Conservation (phyloP, 2,113 vertebrate species). For the Litocranius walleri region DNA sequence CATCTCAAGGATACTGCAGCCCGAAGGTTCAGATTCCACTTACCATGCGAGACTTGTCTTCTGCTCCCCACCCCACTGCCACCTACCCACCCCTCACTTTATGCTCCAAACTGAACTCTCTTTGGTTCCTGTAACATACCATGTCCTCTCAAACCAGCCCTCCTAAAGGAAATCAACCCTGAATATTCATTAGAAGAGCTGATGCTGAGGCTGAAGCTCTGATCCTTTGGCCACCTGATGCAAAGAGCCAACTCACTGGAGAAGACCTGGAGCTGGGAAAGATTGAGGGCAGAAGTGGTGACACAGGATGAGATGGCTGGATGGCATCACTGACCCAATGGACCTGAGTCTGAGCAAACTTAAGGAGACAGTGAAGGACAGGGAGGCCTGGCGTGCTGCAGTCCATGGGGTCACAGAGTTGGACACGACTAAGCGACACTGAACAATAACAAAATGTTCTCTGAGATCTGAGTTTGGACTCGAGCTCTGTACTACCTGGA, state of each 20-base stretch:
- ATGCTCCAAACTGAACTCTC: neutral
- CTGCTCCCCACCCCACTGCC: neutral
- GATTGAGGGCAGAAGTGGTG: neutral
- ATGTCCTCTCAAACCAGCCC: neutral
- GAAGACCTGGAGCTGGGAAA: neutral
- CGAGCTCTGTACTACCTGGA: neutral
- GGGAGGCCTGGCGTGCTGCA: neutral
- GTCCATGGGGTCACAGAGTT: neutral
- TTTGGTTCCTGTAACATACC: neutral
- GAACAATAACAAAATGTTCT: neutral
- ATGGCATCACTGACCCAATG: neutral
- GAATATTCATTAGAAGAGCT: neutral
- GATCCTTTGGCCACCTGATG: neutral
- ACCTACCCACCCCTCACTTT: neutral
- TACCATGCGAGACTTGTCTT: neutral
- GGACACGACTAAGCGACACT: neutral
- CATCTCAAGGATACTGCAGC: neutral
- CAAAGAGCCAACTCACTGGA: neutral
- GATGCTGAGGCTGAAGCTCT: neutral
- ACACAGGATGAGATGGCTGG: neutral
- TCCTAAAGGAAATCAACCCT: neutral
- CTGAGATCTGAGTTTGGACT: neutral
- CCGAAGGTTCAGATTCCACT: neutral
- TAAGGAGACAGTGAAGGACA: neutral
- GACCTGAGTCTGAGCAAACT: neutral